These are phyloP conservation scores for Caenorhabditis auriculariae DNA, from an alignment of 2,888 invertebrate species.

Conservation along the genomic window DNA sequence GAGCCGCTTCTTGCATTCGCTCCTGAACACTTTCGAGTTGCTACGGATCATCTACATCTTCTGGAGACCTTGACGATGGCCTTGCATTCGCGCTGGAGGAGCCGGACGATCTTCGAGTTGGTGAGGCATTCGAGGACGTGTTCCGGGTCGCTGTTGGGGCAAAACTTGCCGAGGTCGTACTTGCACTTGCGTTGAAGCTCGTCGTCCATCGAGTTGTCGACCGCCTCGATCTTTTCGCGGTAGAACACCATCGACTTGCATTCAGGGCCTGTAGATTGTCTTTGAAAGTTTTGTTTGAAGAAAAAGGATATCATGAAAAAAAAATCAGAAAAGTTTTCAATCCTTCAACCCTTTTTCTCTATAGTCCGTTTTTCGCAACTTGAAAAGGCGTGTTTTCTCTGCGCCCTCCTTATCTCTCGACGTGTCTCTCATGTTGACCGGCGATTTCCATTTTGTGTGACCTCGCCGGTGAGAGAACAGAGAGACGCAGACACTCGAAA, in stretches of 20 bases:
- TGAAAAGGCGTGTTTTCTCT: too few relatives aligned
- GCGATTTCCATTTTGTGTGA: too few relatives aligned
- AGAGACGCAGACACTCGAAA: too few relatives aligned
- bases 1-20: slow-evolving; percentile 57
- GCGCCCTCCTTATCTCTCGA: too few relatives aligned
- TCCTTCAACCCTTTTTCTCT: too few relatives aligned
- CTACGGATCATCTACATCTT: not conserved
- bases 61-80: slow-evolving; percentile 24
- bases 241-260: slow-evolving; percentile 66
- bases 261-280: slow-evolving; percentile 55
- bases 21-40: slow-evolving; percentile 41
- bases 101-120: slow-evolving; percentile 57
- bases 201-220: slow-evolving; percentile 63
- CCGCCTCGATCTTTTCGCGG: slow-evolving; percentile 65
- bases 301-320: too few relatives aligned
- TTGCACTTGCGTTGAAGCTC: slow-evolving; percentile 73
- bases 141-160: slow-evolving; percentile 41
- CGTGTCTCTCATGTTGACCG: too few relatives aligned
- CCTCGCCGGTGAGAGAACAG: too few relatives aligned
- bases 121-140: slow-evolving; percentile 58
- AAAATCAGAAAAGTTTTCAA: too few relatives aligned
- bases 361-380: too few relatives aligned
- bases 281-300: too few relatives aligned
- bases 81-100: slow-evolving; percentile 52
- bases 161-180: slow-evolving; percentile 65